phyloP scores from a whole-genome alignment of 2,113 vertebrate species.

The Lycaon pictus region DNA sequence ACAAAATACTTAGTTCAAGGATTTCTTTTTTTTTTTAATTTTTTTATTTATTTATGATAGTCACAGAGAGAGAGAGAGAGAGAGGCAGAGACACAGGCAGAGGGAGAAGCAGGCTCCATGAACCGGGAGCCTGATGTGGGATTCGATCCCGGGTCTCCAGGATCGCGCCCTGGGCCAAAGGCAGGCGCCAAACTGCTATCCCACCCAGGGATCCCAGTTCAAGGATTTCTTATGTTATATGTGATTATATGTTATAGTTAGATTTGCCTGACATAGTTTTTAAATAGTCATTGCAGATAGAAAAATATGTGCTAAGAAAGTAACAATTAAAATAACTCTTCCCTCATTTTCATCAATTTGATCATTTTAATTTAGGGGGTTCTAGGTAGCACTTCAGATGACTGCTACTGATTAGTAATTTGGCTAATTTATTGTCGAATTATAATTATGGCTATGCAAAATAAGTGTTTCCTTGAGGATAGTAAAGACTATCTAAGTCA shows the following conservation, averaged over 20 bases:
- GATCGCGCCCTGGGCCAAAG: too few species aligned
- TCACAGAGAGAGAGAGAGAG: too few species aligned
- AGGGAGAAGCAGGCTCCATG: too few species aligned
- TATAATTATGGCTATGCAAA: background rate
- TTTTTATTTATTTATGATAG: too few species aligned
- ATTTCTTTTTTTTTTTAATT: too few species aligned
- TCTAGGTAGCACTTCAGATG: background rate
- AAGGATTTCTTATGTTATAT: background rate
- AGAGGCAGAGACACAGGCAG: too few species aligned
- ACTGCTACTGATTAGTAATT: slow-evolving; percentile 30
- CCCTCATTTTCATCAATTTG: slow-evolving; percentile 10
- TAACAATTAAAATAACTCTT: background rate
- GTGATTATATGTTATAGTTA: background rate
- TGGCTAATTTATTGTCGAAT: slow-evolving; percentile 29
- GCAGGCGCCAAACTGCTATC: too few species aligned
- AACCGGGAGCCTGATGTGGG: too few species aligned
- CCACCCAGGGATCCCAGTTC: too few species aligned
- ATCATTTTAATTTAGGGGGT: slow-evolving; percentile 18
- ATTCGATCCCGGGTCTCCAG: too few species aligned
- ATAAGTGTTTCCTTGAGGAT: background rate
- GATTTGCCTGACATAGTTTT: background rate
- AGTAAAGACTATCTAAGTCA: background rate
- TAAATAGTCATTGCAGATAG: background rate
- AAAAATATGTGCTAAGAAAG: background rate
- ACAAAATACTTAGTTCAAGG: background rate